Percentiles rank a stretch among this genome's conserved stretches.
phyloP scores from a whole-genome alignment of 35 echinoderm and acorn worm genomes.

The Heliocidaris erythrogramma region DNA sequence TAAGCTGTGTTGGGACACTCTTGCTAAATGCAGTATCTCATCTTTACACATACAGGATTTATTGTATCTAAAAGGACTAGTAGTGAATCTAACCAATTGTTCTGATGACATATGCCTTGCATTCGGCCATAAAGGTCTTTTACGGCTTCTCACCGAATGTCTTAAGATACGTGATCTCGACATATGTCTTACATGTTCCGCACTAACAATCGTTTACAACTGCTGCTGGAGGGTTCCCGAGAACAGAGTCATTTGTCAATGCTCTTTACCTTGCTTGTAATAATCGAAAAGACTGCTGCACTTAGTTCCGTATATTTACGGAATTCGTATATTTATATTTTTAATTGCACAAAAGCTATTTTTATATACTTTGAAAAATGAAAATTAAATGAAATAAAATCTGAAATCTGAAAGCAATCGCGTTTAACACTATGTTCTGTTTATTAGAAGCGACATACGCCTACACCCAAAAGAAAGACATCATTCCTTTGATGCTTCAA shows the following conservation, averaged over 20 bases:
- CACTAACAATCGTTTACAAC: constrained; percentile 61
- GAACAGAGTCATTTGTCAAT: constrained; percentile 40
- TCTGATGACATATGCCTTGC: background rate
- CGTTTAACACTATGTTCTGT: background rate
- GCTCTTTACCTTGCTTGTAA: no score
- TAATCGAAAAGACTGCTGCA: no score
- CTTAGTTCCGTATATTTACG: no score
- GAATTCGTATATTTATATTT: no score
- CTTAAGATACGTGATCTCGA: background rate
- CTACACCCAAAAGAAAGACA: constrained; percentile 67
- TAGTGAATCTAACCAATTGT: background rate
- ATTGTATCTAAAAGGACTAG: background rate
- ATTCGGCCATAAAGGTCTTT: background rate
- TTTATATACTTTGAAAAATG: no score
- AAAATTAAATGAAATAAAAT: no score
- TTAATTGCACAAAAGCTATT: no score
- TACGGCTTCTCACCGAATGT: background rate
- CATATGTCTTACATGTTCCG: background rate
- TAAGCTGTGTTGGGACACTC: background rate
- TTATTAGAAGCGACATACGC: constrained; percentile 12
- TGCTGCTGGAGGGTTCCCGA: constrained; percentile 57
- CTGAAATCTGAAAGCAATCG: background rate
- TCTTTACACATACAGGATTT: background rate
- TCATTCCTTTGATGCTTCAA: constrained; percentile 77
- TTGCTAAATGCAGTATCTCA: background rate